These are phyloP conservation scores for Nomada ferruginata DNA, from an alignment of 2,888 invertebrate species.

Conservation along the genomic window DNA sequence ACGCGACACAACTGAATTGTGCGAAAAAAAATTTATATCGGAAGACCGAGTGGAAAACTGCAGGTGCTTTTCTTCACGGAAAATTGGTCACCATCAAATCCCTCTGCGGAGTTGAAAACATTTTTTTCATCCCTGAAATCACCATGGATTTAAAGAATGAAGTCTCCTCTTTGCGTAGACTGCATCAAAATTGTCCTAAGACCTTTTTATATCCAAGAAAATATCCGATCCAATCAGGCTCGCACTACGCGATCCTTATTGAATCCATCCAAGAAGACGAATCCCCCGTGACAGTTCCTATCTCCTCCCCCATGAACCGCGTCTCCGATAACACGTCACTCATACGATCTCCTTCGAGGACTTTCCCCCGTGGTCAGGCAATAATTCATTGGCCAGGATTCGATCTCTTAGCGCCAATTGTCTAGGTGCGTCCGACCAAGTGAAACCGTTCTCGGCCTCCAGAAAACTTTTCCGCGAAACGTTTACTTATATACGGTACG, in stretches of 20 bases:
- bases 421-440: slow-evolving; percentile 56
- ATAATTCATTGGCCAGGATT: slow-evolving; percentile 61
- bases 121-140: too few relatives aligned
- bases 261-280: slow-evolving; percentile 30
- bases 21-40: too few relatives aligned
- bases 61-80: too few relatives aligned
- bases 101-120: too few relatives aligned
- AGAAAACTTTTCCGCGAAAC: background rate
- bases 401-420: slow-evolving; percentile 60
- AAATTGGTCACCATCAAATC: too few relatives aligned
- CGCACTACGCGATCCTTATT: slow-evolving; percentile 20
- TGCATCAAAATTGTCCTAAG: too few relatives aligned
- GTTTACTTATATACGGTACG: slow-evolving; percentile 2
- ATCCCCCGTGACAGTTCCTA: slow-evolving; percentile 33
- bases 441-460: background rate
- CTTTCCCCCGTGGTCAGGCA: slow-evolving; percentile 25
- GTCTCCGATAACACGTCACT: slow-evolving; percentile 34
- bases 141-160: too few relatives aligned
- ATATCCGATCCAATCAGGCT: background rate
- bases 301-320: slow-evolving; percentile 42
- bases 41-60: too few relatives aligned
- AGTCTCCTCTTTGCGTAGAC: too few relatives aligned
- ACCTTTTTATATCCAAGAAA: background rate
- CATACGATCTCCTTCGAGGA: slow-evolving; percentile 45
- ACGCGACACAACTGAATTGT: too few relatives aligned